Base-by-base conservation (phyloP, 64 coral and sea anemone genomes). In the Actinia equina region DNA sequence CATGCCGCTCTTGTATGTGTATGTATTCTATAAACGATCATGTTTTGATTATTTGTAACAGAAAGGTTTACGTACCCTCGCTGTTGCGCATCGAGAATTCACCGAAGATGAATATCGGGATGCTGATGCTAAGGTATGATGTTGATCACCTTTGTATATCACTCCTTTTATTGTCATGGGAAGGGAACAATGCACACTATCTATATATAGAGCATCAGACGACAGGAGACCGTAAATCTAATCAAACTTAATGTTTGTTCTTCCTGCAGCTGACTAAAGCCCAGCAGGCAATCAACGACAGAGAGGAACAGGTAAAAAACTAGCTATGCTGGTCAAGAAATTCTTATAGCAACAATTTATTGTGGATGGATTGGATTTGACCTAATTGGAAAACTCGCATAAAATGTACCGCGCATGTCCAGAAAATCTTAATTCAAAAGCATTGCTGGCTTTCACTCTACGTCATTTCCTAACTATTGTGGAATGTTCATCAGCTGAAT, bases 31-130 rank as follows among this genome's bases (percentile, higher is more conserved):
- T 11, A 74, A 74, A 17, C 19, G 46, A 49, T 2, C 7, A n/a
- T 26, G 2, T 74, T 74, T 74, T 74, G n/a, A 74, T 41, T 7
- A 22, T 89, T 62, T 82, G 51, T 86, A 89, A 87, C 77, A 99
- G 97, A 92, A 95, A 95, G 97, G 97, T 5, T 88, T 99, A 10
- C 88, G 97, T 80, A 99, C 97, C 12, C 64, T 99, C 52, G 91
- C 83, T 44, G 77, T 99, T 2, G 93, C 90, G 3, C 93, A 95
- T 55, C 89, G 91, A 86, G 77, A 88, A 59, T 87, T 95, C 83
- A 27, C 86, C 19, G 62, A 71, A 58, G 91, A 93, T 52, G 93
- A 99, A 86, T 99, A 93, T 84, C 16, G 80, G 56, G 71, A 30
- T 56, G 79, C 92, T 2, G 78, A 99, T 56, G 71, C 45, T 43